These are phyloP conservation scores for Drosophila kikkawai DNA, from an alignment of 1,140 invertebrate species.

Conservation along the genomic window DNA sequence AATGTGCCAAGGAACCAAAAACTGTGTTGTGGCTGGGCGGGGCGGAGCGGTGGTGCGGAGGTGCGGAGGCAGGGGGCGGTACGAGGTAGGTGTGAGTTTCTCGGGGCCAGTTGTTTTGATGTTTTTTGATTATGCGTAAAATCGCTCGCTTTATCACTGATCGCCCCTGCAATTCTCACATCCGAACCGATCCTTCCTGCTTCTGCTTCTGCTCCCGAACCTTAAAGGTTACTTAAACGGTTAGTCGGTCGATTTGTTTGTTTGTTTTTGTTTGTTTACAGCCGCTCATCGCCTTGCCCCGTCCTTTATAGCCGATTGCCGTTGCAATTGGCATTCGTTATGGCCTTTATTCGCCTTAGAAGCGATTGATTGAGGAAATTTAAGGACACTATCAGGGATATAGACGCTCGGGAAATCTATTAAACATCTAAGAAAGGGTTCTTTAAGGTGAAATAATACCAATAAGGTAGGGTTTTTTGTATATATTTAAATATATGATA, in stretches of 20 bases:
- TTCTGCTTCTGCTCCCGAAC: constrained; percentile 1
- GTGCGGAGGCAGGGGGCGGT: constrained; percentile 6
- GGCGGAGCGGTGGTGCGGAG: not conserved
- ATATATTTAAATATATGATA: no score
- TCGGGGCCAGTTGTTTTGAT: constrained; percentile 72
- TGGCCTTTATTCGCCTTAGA: constrained; percentile 4
- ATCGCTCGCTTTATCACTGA: constrained; percentile 76
- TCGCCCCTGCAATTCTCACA: constrained; percentile 60
- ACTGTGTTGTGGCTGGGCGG: not conserved
- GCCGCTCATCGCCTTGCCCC: constrained; percentile 37
- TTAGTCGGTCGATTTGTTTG: constrained; percentile 54
- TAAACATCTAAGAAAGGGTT: not conserved
- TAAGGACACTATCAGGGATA: not conserved
- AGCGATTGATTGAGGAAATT: constrained; percentile 6
- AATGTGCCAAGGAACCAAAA: not conserved
- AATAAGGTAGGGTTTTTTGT: not conserved
- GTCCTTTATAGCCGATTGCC: constrained; percentile 36
- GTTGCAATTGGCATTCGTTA: constrained; percentile 53
- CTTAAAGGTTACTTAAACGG: constrained; percentile 33
- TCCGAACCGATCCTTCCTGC: constrained; percentile 13
- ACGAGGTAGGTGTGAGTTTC: constrained; percentile 67
- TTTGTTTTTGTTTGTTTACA: constrained; percentile 32
- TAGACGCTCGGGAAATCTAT: not conserved
- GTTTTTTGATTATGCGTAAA: constrained; percentile 82
- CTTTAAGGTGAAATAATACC: no score